Percentiles rank a stretch among this genome's conserved stretches.
Conservation (phyloP, 2,113 vertebrate genomes). For the Nothoprocta perdicaria region DNA sequence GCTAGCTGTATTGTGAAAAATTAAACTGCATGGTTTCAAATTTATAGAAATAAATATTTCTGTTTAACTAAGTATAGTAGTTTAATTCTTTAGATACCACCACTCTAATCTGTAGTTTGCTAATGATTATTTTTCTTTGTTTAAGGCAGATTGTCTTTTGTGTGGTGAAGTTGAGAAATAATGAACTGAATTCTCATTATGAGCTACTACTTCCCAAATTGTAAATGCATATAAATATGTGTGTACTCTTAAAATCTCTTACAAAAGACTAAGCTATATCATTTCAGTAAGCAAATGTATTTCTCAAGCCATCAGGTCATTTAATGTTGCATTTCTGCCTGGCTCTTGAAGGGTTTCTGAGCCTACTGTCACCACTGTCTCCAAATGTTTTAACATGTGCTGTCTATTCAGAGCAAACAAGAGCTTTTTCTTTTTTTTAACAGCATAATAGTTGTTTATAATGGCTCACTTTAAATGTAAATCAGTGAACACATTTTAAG, state of each 20-base stretch:
- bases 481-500: background rate
- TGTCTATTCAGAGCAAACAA: background rate
- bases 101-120: conserved; percentile 59
- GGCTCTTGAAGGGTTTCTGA: background rate
- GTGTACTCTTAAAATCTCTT: conserved; percentile 14
- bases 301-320: conserved; percentile 27
- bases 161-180: conserved; percentile 49
- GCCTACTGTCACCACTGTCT: background rate
- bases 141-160: conserved; percentile 50
- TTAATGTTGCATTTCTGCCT: conserved; percentile 12
- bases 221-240: conserved; percentile 53
- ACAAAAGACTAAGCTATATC: background rate
- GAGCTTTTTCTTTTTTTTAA: background rate
- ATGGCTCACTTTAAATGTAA: background rate
- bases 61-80: conserved; percentile 48
- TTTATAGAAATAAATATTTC: conserved; percentile 65
- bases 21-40: conserved; percentile 36
- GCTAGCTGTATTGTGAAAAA: conserved; percentile 64
- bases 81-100: conserved; percentile 63
- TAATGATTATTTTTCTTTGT: conserved; percentile 63
- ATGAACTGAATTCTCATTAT: conserved; percentile 61
- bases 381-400: background rate
- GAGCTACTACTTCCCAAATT: conserved; percentile 31
- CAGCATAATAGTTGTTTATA: background rate
- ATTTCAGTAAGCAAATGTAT: background rate